Percentiles rank a stretch among this genome's conserved stretches.
Evolutionary conservation across 2,888 invertebrate genomes (phyloP).

Genomic region (Dasypolia templi): DNA sequence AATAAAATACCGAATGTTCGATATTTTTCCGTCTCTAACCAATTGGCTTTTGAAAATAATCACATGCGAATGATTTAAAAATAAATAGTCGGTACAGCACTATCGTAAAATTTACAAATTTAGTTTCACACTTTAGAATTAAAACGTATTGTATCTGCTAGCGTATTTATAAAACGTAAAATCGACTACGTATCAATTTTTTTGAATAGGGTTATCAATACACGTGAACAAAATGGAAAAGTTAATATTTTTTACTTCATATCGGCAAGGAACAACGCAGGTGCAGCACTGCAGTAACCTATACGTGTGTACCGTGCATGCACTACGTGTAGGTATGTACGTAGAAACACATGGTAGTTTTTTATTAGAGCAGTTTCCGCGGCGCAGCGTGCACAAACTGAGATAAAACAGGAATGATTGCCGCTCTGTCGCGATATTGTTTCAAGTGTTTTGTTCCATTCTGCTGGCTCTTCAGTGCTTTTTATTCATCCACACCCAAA

Average conservation of each 20-base stretch:
- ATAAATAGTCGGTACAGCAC: constrained; percentile 11
- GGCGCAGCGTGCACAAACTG: constrained; percentile 87
- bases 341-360: constrained; percentile 82
- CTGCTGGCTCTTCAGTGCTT: constrained; percentile 79
- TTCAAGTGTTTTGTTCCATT: constrained; percentile 88
- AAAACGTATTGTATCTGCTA: constrained; percentile 9
- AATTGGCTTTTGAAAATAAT: constrained; percentile 34
- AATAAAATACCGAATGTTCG: constrained; percentile 26
- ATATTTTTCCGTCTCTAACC: constrained; percentile 37
- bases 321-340: constrained; percentile 60
- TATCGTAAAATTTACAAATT: constrained; percentile 12
- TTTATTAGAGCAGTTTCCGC: constrained; percentile 88
- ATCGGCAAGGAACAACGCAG: constrained; percentile 67
- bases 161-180: constrained; percentile 20
- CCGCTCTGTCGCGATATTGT: constrained; percentile 88
- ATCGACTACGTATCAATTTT: constrained; percentile 15
- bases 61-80: constrained; percentile 9
- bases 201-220: constrained; percentile 28
- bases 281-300: constrained; percentile 67
- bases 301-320: constrained; percentile 57
- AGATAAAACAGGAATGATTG: constrained; percentile 90
- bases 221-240: constrained; percentile 38
- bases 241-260: constrained; percentile 63
- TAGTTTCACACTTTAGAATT: not conserved
- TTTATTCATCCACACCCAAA: constrained; percentile 82